Evolutionary conservation across 2,797 vertebrate genomes (phyloP).

Genomic region (Mormyrus hasselquistii): DNA sequence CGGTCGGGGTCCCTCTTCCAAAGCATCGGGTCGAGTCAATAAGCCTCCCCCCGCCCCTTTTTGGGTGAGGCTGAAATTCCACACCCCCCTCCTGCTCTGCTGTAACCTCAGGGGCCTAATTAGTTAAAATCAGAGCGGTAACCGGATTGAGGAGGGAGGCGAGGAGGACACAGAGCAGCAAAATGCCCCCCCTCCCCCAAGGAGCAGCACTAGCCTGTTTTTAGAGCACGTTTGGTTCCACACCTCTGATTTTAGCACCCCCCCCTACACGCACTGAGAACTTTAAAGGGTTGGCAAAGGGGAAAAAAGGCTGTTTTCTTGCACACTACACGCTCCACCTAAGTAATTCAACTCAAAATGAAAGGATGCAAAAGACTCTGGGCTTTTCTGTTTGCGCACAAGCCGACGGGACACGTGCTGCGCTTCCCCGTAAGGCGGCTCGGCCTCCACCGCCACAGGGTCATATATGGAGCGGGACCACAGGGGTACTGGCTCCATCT

Average conservation of each 20-base stretch:
- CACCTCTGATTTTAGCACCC: constrained; percentile 14
- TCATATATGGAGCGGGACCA: not conserved
- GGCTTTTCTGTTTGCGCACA: not conserved
- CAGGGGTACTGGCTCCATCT: not conserved
- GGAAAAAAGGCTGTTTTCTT: not conserved
- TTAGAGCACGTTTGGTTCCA: not conserved
- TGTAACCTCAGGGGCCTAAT: not conserved
- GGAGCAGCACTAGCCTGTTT: not conserved
- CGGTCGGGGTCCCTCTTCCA: not conserved
- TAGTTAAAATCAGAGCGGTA: not conserved
- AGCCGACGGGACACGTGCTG: not conserved
- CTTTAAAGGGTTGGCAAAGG: not conserved
- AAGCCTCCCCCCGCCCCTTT: not conserved
- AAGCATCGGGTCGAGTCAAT: not conserved
- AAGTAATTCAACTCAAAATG: not conserved
- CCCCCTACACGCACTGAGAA: not conserved
- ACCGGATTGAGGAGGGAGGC: not conserved
- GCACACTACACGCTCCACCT: not conserved
- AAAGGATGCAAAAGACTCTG: not conserved
- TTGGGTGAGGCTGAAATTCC: not conserved
- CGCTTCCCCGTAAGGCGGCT: not conserved
- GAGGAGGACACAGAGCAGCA: not conserved
- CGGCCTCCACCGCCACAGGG: not conserved
- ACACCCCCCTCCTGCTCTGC: not conserved
- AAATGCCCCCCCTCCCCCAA: not conserved